A percentile compares a stretch with the other conserved stretches of the same genome.
Evolutionary conservation across 2,888 invertebrate genomes (phyloP).

Genomic region (Spatulosminthurus flaviceps): DNA sequence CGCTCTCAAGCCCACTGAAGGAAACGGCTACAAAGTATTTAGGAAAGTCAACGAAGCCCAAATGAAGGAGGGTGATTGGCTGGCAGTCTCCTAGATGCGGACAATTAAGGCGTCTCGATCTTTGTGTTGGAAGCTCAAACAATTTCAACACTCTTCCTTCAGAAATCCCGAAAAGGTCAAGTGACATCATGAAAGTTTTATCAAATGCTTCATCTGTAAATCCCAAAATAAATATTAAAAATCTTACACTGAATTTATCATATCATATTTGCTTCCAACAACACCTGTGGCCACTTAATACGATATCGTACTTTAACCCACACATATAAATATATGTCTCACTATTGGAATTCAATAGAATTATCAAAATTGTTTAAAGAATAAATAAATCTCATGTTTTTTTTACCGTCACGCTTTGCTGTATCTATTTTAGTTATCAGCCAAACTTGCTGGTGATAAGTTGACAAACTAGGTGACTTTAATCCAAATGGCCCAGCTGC

Average conservation of each 20-base stretch:
- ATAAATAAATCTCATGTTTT: background rate
- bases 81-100: conserved; percentile 73
- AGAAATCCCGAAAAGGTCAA: conserved; percentile 66
- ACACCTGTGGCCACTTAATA: too few relatives aligned
- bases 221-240: conserved; percentile 42
- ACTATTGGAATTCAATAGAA: too few relatives aligned
- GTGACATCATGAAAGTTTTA: conserved; percentile 86
- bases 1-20: conserved; percentile 84
- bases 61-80: conserved; percentile 86
- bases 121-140: conserved; percentile 53
- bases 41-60: conserved; percentile 87
- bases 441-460: conserved; percentile 94
- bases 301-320: too few relatives aligned
- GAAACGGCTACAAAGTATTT: conserved; percentile 86
- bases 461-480: conserved; percentile 84
- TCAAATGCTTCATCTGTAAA: conserved; percentile 86
- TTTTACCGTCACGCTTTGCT: conserved; percentile 80
- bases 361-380: too few relatives aligned
- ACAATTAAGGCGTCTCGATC: conserved; percentile 84
- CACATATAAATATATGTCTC: conserved; percentile 16
- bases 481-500: conserved; percentile 80
- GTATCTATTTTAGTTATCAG: conserved; percentile 85
- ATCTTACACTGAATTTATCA: conserved; percentile 18
- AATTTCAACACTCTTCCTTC: conserved; percentile 59
- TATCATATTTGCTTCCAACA: too few relatives aligned